Conservation (phyloP, 2,888 invertebrate genomes). For the Drosophila colorata region DNA sequence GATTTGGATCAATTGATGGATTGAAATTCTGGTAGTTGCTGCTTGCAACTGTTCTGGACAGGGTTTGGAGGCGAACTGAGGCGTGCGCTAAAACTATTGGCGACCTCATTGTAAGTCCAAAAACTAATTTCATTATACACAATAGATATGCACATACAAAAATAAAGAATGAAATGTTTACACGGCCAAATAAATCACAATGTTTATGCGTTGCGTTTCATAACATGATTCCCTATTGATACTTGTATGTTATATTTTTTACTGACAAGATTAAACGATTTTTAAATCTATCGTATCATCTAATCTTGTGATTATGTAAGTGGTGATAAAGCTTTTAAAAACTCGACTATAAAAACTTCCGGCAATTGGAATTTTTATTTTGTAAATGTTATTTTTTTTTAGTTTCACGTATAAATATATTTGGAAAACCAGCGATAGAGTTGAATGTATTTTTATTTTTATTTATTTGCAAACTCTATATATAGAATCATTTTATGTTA, state of each 20-base stretch:
- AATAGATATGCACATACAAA: conserved; percentile 2
- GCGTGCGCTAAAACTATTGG: conserved; percentile 1
- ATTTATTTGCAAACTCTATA: neutral
- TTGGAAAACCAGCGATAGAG: no score
- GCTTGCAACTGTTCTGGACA: conserved; percentile 25
- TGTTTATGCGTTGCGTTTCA: neutral
- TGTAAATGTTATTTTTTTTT: no score
- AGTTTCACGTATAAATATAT: no score
- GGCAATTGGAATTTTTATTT: no score
- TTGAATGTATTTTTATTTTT: neutral
- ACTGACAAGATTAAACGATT: neutral
- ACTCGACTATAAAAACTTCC: no score
- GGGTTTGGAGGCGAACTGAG: conserved; percentile 27
- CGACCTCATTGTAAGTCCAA: conserved; percentile 6
- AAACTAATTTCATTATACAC: conserved; percentile 9
- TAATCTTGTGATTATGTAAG: no score
- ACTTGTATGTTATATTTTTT: neutral
- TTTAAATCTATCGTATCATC: no score
- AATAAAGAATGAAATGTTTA: conserved; percentile 20
- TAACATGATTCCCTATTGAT: neutral
- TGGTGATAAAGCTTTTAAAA: no score
- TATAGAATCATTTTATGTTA: no score
- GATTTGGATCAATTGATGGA: neutral
- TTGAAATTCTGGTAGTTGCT: neutral
- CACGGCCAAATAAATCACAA: neutral